Base-by-base conservation (phyloP, 2,113 vertebrate genomes). In the Pandion haliaetus region DNA sequence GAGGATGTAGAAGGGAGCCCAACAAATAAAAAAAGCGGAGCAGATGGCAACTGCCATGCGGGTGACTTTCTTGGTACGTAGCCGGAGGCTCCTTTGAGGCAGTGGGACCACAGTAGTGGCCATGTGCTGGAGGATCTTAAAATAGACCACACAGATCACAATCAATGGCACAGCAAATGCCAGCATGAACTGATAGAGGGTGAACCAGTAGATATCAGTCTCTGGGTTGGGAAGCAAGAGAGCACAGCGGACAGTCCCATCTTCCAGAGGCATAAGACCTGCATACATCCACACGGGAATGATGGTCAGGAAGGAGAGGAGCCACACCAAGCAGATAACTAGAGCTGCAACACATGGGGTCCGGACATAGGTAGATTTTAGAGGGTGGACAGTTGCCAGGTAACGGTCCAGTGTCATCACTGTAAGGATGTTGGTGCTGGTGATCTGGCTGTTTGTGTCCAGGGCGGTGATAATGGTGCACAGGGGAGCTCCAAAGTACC, bases 11-110 rank as follows among this genome's bases (percentile, higher is more conserved):
- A 98, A 98, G 24, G 99, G 99, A 69, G 99, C 98, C 99, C 99
- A 99, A 90, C 99, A 99, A 77, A 98, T 94, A 34, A 99, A 99
- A 95, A 99, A 99, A 19, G 98, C 98, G 8, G 98, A 97, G 78
- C 99, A 99, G 94, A 99, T 99, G 80, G 98, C 98, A 44, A 99
- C 98, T 4, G 99, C 99, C 98, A 98, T 99, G 12, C 98, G 97
- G 24, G 99, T 99, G 92, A 99, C 98, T 85, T 98, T 99, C 88
- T 97, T 98, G 2, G 98, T 99, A 8, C 98, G 98, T 31, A 98
- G 70, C 63, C 73, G 98, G 86, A 99, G 96, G 55, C 98, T 98
- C 49, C 98, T 96, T 3, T 98, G 98, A 36, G 99, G 98, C 77
- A 99, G 69, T 1, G 98, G 98, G 1, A 98, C 98, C 82, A 99